Percentiles rank a stretch among this genome's conserved stretches.
phyloP scores from a whole-genome alignment of 2,888 invertebrate species.

The Yponomeuta sedellus region DNA sequence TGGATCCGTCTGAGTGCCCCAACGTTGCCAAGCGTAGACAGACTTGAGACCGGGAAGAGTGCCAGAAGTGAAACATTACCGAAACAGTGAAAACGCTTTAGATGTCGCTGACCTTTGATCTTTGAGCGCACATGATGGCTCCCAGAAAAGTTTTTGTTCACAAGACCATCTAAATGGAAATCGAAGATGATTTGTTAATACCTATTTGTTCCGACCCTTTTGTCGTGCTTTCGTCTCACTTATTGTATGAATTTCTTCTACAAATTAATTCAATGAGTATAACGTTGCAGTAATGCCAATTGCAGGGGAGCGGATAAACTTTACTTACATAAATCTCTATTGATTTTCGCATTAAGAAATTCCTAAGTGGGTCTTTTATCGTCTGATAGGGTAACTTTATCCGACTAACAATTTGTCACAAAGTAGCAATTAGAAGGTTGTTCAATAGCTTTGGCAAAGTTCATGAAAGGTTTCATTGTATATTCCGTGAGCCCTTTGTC shows the following conservation, averaged over 20 bases:
- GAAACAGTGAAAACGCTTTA: not conserved
- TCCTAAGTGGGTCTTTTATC: not conserved
- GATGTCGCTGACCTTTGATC: not conserved
- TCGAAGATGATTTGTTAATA: not conserved
- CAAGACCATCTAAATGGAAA: not conserved
- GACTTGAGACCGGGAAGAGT: not conserved
- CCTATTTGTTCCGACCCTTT: not conserved
- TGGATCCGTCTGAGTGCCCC: not conserved
- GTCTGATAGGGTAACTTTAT: not conserved
- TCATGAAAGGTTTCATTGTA: constrained; percentile 55
- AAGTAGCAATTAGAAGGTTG: constrained; percentile 41
- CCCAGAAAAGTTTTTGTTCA: not conserved
- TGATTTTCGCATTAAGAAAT: not conserved
- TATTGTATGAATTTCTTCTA: too few species aligned
- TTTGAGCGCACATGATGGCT: not conserved
- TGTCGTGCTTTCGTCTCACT: too few species aligned
- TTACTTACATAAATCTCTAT: not conserved
- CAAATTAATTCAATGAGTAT: too few species aligned
- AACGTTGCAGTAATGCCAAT: not conserved
- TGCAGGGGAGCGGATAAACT: not conserved
- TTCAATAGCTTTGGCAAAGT: constrained; percentile 39
- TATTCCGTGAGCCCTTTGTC: constrained; percentile 45
- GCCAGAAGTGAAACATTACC: not conserved
- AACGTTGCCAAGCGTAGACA: not conserved
- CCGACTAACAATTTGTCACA: constrained; percentile 23